Evolutionary conservation across 2,888 invertebrate genomes (phyloP).

Genomic region (Panzeria rudis): DNA sequence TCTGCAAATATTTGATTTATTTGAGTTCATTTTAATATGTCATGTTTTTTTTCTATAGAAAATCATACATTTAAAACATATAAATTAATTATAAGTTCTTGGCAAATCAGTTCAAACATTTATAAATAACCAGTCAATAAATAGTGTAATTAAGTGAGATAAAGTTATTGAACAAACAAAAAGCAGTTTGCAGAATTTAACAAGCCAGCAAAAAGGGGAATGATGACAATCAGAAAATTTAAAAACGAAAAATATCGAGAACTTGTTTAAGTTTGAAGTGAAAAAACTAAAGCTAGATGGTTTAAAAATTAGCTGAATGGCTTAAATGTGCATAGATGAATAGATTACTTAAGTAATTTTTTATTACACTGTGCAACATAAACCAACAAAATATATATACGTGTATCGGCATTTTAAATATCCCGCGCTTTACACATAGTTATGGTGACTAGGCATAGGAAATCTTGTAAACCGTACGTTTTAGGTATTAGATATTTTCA

Average conservation of each 20-base stretch:
- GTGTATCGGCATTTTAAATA: too few species aligned
- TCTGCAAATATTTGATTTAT: background rate
- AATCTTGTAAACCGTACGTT: too few species aligned
- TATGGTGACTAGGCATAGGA: too few species aligned
- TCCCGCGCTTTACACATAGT: background rate
- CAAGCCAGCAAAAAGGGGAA: background rate
- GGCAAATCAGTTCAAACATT: constrained; percentile 32
- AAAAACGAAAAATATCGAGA: background rate
- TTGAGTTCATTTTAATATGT: background rate
- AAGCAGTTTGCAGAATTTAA: background rate
- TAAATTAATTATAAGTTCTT: constrained; percentile 21
- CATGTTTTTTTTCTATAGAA: background rate
- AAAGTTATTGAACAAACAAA: constrained; percentile 11
- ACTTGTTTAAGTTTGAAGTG: background rate
- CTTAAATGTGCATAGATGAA: too few species aligned
- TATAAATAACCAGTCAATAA: constrained; percentile 37
- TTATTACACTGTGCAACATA: too few species aligned
- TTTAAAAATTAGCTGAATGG: too few species aligned
- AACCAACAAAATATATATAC: too few species aligned
- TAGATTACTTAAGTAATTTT: too few species aligned
- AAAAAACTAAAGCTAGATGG: too few species aligned
- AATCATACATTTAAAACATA: constrained; percentile 7
- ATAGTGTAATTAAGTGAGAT: constrained; percentile 43
- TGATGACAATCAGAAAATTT: background rate
- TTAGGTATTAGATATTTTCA: too few species aligned